Percentiles rank a stretch among this genome's conserved stretches.
These are phyloP conservation scores for Leptothorax acervorum DNA, from an alignment of 2,888 invertebrate genomes.

Conservation along the genomic window DNA sequence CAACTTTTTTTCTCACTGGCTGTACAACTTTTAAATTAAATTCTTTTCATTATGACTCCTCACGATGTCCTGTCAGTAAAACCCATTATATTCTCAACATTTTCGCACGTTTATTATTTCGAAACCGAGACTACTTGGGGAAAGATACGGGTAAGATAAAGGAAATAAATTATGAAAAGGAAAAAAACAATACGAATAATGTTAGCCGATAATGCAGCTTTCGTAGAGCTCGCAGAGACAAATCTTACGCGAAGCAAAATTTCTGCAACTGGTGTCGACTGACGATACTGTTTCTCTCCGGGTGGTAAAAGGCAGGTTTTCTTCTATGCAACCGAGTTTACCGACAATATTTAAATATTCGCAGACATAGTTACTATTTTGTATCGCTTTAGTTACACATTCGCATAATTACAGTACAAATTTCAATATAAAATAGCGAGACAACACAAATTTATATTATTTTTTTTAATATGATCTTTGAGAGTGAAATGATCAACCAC, in stretches of 20 bases:
- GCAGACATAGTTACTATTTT: background rate
- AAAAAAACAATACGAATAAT: background rate
- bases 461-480: constrained; percentile 7
- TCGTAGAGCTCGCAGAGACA: background rate
- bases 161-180: background rate
- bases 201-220: constrained; percentile 6
- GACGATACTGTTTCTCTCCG: constrained; percentile 1
- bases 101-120: constrained; percentile 13
- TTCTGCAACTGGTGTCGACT: constrained; percentile 4
- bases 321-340: background rate
- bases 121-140: background rate
- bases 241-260: background rate
- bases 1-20: constrained; percentile 82
- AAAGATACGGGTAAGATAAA: background rate
- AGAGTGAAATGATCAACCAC: background rate
- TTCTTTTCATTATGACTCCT: constrained; percentile 83
- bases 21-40: constrained; percentile 84
- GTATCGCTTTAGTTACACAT: background rate
- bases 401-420: background rate
- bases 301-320: constrained; percentile 6
- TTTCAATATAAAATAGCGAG: background rate
- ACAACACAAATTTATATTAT: constrained; percentile 9
- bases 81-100: constrained; percentile 28
- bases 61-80: constrained; percentile 45
- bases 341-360: background rate